Conservation (phyloP, 2,888 invertebrate genomes). For the Stenotaenia linearis region DNA sequence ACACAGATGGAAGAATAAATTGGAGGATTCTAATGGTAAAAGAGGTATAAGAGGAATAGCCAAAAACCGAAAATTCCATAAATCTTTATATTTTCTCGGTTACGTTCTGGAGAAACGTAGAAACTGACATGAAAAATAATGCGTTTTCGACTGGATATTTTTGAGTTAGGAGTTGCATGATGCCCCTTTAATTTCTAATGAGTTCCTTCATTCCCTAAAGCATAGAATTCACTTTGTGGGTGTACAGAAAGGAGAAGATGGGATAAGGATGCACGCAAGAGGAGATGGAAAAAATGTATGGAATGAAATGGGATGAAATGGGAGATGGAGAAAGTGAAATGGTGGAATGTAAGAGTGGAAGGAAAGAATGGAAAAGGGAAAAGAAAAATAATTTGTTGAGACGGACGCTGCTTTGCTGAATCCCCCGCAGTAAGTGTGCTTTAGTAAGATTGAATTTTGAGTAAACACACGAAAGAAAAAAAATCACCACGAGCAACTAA, state of each 20-base stretch:
- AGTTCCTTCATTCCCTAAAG: constrained; percentile 5
- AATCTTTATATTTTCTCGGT: no score
- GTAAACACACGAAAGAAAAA: not conserved
- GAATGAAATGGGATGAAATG: constrained; percentile 3
- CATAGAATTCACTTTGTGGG: constrained; percentile 13
- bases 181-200: constrained; percentile 15
- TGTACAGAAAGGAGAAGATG: constrained; percentile 1
- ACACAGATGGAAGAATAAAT: not conserved
- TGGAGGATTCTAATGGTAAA: not conserved
- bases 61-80: not conserved
- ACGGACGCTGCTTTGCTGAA: not conserved
- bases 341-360: not conserved
- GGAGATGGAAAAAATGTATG: not conserved
- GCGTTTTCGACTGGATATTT: not conserved
- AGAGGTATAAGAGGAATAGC: no score
- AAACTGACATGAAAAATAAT: no score
- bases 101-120: no score
- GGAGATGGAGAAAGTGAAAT: not conserved
- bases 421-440: not conserved
- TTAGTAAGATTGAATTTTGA: constrained; percentile 15
- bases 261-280: constrained; percentile 19
- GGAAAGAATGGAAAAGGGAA: not conserved
- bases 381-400: constrained; percentile 2
- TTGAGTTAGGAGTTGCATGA: not conserved
- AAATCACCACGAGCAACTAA: not conserved